These are phyloP conservation scores for Ploceus nigricollis DNA, from an alignment of 2,113 vertebrate species.

Conservation along the genomic window DNA sequence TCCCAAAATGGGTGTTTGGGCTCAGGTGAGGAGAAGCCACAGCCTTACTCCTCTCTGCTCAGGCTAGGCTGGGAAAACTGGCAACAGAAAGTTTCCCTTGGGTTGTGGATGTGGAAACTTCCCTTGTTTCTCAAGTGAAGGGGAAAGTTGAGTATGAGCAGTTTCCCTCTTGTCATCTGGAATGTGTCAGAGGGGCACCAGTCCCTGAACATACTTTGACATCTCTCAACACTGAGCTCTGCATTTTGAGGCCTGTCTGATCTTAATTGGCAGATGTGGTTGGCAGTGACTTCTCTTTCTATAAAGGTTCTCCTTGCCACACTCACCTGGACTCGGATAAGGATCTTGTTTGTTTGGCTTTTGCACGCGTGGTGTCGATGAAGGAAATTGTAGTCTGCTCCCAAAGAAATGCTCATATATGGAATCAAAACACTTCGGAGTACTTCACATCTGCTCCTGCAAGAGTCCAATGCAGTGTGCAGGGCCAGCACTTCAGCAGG, in stretches of 20 bases:
- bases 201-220: not conserved
- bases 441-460: not conserved
- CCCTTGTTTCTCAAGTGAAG: not conserved
- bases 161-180: not conserved
- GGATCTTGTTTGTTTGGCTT: not conserved
- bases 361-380: fast-evolving
- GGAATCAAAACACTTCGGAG: not conserved
- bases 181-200: not conserved
- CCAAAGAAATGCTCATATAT: not conserved
- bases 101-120: not conserved
- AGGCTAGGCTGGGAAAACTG: not conserved
- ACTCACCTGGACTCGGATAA: not conserved
- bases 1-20: not conserved
- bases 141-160: not conserved
- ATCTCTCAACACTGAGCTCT: not conserved
- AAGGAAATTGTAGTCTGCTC: not conserved
- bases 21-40: not conserved
- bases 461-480: not conserved
- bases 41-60: not conserved
- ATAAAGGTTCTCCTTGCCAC: not conserved
- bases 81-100: not conserved
- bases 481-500: not conserved
- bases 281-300: not conserved
- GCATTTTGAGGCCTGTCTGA: not conserved
- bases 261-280: not conserved